These are phyloP conservation scores for Thaumatotibia leucotreta DNA, from an alignment of 1,140 invertebrate genomes.

Conservation along the genomic window DNA sequence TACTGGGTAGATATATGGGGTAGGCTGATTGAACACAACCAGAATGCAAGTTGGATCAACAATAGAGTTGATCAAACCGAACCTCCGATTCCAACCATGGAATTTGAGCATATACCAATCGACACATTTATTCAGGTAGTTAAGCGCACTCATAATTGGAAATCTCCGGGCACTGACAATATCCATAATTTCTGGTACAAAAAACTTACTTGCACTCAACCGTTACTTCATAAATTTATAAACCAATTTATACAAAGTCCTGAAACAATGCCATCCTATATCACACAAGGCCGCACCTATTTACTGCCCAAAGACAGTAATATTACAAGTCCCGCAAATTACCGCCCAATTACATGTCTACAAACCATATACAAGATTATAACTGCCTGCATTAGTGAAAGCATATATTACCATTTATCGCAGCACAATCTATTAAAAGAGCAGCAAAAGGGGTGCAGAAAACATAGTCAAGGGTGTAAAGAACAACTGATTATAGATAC, in stretches of 20 bases:
- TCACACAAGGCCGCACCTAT: constrained; percentile 20
- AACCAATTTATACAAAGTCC: constrained; percentile 19
- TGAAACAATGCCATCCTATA: constrained; percentile 16
- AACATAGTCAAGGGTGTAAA: constrained; percentile 11
- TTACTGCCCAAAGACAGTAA: constrained; percentile 20
- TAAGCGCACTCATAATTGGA: constrained; percentile 19
- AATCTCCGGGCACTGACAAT: constrained; percentile 22
- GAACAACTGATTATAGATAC: constrained; percentile 17
- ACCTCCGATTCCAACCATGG: neutral
- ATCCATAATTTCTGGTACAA: constrained; percentile 28
- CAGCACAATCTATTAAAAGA: constrained; percentile 13
- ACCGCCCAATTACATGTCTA: constrained; percentile 22
- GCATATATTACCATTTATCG: constrained; percentile 15
- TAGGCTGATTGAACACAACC: neutral
- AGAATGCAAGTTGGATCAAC: neutral
- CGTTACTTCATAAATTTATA: too few species aligned
- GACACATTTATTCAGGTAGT: constrained; percentile 2
- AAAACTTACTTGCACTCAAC: constrained; percentile 18
- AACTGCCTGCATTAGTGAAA: constrained; percentile 16
- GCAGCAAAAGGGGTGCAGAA: constrained; percentile 21
- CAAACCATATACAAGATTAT: constrained; percentile 23
- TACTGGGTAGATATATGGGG: neutral
- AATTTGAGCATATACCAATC: too few species aligned
- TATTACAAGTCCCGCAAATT: constrained; percentile 16
- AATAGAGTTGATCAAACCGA: neutral